Conservation (phyloP, 1,140 invertebrate species). For the Brachionus sp. region DNA sequence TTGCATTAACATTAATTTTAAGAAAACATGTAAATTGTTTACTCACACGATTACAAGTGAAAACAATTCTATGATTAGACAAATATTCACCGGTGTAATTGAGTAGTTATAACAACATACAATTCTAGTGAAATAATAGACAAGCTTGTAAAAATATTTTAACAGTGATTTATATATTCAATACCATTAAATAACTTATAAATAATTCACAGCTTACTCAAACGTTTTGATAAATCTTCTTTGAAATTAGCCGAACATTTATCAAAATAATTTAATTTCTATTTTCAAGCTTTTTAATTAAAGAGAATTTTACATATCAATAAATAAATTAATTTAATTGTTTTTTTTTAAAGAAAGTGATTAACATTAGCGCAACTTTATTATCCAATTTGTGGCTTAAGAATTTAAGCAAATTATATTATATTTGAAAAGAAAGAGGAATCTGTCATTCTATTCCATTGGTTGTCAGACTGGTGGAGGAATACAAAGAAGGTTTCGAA, state of each 20-base stretch:
- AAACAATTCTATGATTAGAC: neutral
- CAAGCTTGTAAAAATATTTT: conserved; percentile 6
- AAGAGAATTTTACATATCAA: too few relatives aligned
- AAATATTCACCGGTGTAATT: neutral
- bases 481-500: too few relatives aligned
- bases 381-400: too few relatives aligned
- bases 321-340: too few relatives aligned
- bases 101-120: neutral
- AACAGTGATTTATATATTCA: neutral
- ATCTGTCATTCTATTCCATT: too few relatives aligned
- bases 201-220: neutral
- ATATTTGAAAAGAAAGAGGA: too few relatives aligned
- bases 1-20: conserved; percentile 1
- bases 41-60: neutral
- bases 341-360: too few relatives aligned
- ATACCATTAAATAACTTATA: neutral
- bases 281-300: too few relatives aligned
- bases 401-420: too few relatives aligned
- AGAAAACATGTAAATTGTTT: neutral
- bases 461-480: too few relatives aligned
- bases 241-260: neutral
- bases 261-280: too few relatives aligned
- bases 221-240: neutral
- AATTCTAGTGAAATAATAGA: neutral
- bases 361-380: too few relatives aligned